Evolutionary conservation across 2,113 vertebrate species (phyloP).

Genomic region (Maccullochella peelii): DNA sequence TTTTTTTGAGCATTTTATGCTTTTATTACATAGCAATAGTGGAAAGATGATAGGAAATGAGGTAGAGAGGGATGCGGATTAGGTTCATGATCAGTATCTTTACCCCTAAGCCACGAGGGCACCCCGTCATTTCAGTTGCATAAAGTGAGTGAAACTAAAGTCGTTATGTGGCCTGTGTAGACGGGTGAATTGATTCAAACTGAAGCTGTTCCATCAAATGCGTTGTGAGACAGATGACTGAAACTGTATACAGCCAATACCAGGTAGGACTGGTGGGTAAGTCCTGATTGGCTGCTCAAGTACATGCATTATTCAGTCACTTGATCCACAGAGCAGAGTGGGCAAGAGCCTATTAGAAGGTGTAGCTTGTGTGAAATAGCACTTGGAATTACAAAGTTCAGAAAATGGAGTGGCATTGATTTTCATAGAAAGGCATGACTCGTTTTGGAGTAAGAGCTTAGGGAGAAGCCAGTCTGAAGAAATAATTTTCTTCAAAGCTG

Average conservation of each 20-base stretch:
- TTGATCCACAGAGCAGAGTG: conserved; percentile 16
- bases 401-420: conserved; percentile 56
- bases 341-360: conserved; percentile 2
- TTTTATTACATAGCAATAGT: not conserved
- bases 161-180: not conserved
- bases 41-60: not conserved
- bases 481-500: conserved; percentile 35
- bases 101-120: not conserved
- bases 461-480: conserved; percentile 23
- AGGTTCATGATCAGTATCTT: not conserved
- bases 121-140: not conserved
- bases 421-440: conserved; percentile 34
- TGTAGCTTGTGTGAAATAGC: conserved; percentile 47
- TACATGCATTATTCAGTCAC: conserved; percentile 30
- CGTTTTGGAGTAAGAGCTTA: conserved; percentile 18
- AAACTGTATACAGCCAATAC: not conserved
- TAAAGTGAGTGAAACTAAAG: not conserved
- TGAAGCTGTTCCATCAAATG: not conserved
- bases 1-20: not conserved
- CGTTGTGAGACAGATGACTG: not conserved
- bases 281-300: conserved; percentile 25
- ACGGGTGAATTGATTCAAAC: not conserved
- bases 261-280: not conserved
- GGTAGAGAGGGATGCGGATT: not conserved
- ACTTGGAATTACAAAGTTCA: conserved; percentile 39